phyloP scores from a whole-genome alignment of 2,888 invertebrate genomes.

The Philopedon plagiatum region DNA sequence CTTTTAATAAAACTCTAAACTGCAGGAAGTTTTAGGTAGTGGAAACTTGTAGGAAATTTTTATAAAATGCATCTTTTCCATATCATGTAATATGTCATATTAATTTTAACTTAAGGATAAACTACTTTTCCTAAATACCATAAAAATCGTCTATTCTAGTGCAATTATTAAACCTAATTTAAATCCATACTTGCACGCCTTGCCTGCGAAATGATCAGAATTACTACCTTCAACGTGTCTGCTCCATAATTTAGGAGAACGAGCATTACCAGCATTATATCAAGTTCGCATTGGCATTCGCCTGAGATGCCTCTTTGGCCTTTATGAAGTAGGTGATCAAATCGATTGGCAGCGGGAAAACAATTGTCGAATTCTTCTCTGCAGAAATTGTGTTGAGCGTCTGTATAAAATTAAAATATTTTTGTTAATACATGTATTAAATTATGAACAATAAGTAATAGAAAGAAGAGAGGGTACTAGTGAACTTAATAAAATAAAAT shows the following conservation, averaged over 20 bases:
- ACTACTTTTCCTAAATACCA: neutral
- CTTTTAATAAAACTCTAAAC: too few relatives aligned
- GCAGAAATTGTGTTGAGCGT: conserved; percentile 96
- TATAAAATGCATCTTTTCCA: too few relatives aligned
- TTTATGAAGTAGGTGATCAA: conserved; percentile 85
- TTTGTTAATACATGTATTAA: neutral
- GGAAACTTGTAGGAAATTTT: too few relatives aligned
- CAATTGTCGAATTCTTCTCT: conserved; percentile 98
- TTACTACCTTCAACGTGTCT: conserved; percentile 3
- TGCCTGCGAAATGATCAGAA: neutral
- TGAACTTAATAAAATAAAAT: too few relatives aligned
- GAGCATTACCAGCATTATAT: conserved; percentile 7
- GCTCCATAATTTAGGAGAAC: neutral
- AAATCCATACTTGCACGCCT: neutral
- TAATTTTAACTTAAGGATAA: too few relatives aligned
- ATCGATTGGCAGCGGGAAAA: conserved; percentile 87
- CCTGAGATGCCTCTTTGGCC: conserved; percentile 66
- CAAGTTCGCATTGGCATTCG: conserved; percentile 25
- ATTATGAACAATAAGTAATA: too few relatives aligned
- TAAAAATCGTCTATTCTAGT: neutral
- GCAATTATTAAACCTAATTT: neutral
- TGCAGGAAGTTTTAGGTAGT: too few relatives aligned
- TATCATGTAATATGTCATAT: too few relatives aligned
- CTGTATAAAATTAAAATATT: conserved; percentile 69
- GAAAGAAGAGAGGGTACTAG: too few relatives aligned